Evolutionary conservation across 2,888 invertebrate genomes (phyloP).

Genomic region (Dioctria rufipes): DNA sequence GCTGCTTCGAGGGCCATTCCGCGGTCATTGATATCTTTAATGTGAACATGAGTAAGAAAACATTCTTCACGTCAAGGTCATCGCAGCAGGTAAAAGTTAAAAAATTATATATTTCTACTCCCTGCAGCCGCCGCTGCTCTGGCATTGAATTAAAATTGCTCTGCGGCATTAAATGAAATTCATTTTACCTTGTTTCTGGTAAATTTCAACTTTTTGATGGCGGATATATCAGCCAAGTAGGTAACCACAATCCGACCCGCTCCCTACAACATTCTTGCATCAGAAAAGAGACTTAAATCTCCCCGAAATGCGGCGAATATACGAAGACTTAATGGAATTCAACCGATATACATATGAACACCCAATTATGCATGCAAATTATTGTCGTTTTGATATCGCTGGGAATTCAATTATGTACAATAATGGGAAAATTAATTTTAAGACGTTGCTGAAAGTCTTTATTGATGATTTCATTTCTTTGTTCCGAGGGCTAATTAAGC

Average conservation of each 20-base stretch:
- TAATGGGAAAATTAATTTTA: background rate
- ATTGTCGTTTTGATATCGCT: background rate
- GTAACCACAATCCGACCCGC: background rate
- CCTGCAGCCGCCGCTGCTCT: constrained; percentile 1
- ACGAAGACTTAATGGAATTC: background rate
- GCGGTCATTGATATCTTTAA: constrained; percentile 38
- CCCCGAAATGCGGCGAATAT: background rate
- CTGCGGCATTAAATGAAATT: constrained; percentile 17
- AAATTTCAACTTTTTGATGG: constrained; percentile 21
- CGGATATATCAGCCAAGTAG: constrained; percentile 7
- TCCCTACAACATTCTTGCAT: background rate
- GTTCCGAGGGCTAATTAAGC: too few relatives aligned
- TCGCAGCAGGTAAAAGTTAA: constrained; percentile 44
- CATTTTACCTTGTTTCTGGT: constrained; percentile 33
- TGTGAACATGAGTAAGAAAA: constrained; percentile 34
- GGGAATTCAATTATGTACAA: background rate
- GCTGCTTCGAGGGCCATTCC: constrained; percentile 14
- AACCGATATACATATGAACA: background rate
- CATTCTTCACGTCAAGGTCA: constrained; percentile 26
- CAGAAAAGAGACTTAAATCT: constrained; percentile 8
- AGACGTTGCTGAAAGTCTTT: background rate
- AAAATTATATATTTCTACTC: background rate
- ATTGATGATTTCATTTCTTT: too few relatives aligned
- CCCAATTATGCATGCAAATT: constrained; percentile 40
- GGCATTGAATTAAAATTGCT: constrained; percentile 40